These are phyloP conservation scores for Dipodomys spectabilis DNA, from an alignment of 2,113 vertebrate genomes.

Conservation along the genomic window DNA sequence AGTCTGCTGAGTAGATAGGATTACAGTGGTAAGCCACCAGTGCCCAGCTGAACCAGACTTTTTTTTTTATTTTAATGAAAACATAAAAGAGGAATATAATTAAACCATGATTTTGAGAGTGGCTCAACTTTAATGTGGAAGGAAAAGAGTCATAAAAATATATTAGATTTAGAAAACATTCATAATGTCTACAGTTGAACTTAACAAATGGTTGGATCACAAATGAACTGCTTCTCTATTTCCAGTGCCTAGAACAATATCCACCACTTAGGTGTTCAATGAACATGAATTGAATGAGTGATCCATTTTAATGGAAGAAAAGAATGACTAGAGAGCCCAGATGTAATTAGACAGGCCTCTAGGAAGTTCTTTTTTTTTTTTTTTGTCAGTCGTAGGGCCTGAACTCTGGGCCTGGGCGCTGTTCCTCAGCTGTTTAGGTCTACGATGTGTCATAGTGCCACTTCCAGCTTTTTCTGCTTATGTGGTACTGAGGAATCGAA, in stretches of 20 bases:
- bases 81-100: conserved; percentile 13
- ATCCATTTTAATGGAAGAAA: background rate
- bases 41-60: too few relatives aligned
- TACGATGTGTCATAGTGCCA: too few relatives aligned
- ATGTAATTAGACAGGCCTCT: background rate
- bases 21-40: too few relatives aligned
- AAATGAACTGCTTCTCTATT: background rate
- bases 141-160: background rate
- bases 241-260: background rate
- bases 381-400: too few relatives aligned
- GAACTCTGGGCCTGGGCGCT: too few relatives aligned
- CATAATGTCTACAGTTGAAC: background rate
- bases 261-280: background rate
- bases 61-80: background rate
- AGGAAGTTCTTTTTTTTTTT: too few relatives aligned
- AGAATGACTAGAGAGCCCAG: background rate
- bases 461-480: too few relatives aligned
- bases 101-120: background rate
- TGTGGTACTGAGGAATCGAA: too few relatives aligned
- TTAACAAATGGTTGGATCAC: background rate
- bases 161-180: background rate
- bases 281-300: background rate
- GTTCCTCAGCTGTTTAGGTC: too few relatives aligned
- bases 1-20: too few relatives aligned
- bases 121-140: conserved; percentile 18